Percentiles rank a stretch among this genome's conserved stretches.
These are phyloP conservation scores for Bergia sp. DNA, from an alignment of 92 coral and sea anemone genomes.

Conservation along the genomic window DNA sequence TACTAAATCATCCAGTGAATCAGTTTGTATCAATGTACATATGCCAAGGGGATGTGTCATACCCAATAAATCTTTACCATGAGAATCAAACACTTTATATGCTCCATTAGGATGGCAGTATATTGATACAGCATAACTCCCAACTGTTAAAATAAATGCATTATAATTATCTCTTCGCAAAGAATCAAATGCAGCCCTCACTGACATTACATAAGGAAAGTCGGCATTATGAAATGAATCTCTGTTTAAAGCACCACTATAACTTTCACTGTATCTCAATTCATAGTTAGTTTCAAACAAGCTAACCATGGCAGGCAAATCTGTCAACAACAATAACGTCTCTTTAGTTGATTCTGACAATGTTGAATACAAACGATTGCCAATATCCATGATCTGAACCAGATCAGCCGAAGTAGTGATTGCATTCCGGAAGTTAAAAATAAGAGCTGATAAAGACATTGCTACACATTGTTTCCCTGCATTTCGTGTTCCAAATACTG, in stretches of 20 bases:
- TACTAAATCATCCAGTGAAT: background rate
- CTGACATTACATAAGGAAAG: background rate
- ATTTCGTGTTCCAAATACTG: constrained; percentile 14
- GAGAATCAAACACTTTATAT: background rate
- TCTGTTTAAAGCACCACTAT: background rate
- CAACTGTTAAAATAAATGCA: background rate
- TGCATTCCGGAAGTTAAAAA: constrained; percentile 8
- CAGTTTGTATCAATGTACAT: background rate
- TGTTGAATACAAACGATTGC: background rate
- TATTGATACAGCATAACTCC: background rate
- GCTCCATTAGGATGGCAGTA: background rate
- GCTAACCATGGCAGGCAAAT: too few species aligned
- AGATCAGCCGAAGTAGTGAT: background rate
- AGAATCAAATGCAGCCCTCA: background rate
- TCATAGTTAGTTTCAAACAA: too few species aligned
- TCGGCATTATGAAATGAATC: too few species aligned
- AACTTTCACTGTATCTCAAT: too few species aligned
- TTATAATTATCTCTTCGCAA: background rate
- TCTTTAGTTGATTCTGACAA: background rate
- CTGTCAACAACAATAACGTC: background rate
- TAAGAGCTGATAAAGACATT: too few species aligned
- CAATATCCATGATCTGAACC: background rate
- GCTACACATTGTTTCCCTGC: background rate
- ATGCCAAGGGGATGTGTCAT: background rate
- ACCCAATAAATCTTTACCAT: background rate